Evolutionary conservation across 2,888 invertebrate genomes (phyloP).

Genomic region (Mimachlamys varia): DNA sequence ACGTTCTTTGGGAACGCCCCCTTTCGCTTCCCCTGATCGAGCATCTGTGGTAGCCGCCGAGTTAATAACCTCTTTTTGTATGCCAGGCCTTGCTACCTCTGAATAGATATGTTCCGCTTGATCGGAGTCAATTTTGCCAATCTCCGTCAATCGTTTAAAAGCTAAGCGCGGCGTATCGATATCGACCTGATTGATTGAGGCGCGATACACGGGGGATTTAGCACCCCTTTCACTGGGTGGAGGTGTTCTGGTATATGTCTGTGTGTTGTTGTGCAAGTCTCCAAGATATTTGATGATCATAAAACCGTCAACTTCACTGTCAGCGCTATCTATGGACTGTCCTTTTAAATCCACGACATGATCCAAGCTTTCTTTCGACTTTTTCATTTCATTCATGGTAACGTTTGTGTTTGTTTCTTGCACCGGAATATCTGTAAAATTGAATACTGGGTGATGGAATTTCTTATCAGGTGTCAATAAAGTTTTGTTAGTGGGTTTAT

Average conservation of each 20-base stretch:
- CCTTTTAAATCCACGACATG: not conserved
- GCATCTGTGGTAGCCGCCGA: not conserved
- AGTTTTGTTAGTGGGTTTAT: conserved; percentile 42
- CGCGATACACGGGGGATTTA: conserved; percentile 4
- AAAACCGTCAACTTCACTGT: not conserved
- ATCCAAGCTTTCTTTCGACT: not conserved
- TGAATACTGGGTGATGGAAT: conserved; percentile 43
- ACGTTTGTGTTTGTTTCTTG: conserved; percentile 19
- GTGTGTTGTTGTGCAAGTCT: conserved; percentile 29
- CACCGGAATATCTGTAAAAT: conserved; percentile 33
- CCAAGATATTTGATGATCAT: conserved; percentile 31
- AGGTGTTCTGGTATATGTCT: not conserved
- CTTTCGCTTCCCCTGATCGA: conserved; percentile 10
- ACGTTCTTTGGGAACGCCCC: not conserved
- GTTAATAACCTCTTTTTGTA: not conserved
- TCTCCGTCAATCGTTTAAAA: conserved; percentile 21
- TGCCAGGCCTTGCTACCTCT: not conserved
- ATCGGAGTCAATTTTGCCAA: conserved; percentile 19
- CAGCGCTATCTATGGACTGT: not conserved
- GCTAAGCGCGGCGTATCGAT: conserved; percentile 27
- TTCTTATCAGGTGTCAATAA: conserved; percentile 36
- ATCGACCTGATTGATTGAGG: not conserved
- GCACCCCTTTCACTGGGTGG: conserved; percentile 18
- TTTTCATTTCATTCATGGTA: not conserved
- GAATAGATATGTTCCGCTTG: conserved; percentile 12